These are phyloP conservation scores for Hydropsyche tenuis DNA, from an alignment of 1,140 invertebrate genomes.

Conservation along the genomic window DNA sequence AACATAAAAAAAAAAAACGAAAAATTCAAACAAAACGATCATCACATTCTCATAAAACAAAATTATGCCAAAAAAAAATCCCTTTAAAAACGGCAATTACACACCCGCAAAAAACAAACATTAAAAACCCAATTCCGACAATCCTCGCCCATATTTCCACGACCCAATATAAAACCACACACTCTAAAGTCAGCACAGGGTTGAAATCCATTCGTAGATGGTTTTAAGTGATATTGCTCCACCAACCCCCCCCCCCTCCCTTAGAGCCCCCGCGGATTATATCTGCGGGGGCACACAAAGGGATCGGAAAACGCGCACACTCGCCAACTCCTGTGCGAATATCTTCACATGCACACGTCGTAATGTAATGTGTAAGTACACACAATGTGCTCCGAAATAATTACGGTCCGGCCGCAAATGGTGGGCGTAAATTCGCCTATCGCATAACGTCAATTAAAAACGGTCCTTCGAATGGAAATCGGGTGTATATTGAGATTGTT, in stretches of 20 bases:
- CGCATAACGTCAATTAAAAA: neutral
- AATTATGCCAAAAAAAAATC: no score
- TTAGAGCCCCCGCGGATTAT: neutral
- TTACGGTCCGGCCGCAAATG: slow-evolving; percentile 19
- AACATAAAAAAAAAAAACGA: no score
- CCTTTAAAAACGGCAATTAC: no score
- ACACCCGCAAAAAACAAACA: no score
- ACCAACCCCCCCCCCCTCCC: neutral
- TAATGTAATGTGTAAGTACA: neutral
- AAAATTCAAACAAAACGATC: no score
- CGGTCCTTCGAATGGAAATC: no score
- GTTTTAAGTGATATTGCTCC: slow-evolving; percentile 37
- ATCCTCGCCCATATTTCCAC: no score
- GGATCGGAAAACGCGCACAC: neutral
- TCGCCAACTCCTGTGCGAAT: neutral
- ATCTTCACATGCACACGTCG: neutral
- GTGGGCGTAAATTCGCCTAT: neutral
- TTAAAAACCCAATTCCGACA: no score
- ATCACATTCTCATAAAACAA: no score
- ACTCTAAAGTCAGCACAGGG: neutral
- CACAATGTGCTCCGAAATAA: slow-evolving; percentile 15
- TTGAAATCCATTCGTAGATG: slow-evolving; percentile 30
- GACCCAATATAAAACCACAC: no score
- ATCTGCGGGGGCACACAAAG: slow-evolving; percentile 9
- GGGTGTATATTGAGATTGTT: neutral